phyloP scores from a whole-genome alignment of 1,140 invertebrate genomes.

The Papilio glaucus region DNA sequence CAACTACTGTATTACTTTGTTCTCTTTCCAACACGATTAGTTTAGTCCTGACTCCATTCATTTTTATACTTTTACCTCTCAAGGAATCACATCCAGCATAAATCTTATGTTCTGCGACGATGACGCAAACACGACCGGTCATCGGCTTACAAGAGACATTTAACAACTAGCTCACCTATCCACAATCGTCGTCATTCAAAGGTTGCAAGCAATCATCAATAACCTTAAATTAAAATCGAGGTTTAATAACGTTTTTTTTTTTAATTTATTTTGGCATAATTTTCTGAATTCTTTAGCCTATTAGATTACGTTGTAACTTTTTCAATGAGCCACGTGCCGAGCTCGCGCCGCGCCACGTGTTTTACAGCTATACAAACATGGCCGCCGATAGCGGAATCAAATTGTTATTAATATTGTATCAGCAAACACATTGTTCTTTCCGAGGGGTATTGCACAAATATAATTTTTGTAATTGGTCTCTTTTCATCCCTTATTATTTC shows the following conservation, averaged over 20 bases:
- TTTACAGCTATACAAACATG: conserved; percentile 79
- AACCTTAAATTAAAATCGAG: conserved; percentile 24
- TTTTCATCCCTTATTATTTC: conserved; percentile 63
- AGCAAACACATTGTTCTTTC: conserved; percentile 73
- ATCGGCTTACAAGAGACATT: too few relatives aligned
- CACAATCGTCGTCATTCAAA: too few relatives aligned
- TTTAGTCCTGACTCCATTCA: too few relatives aligned
- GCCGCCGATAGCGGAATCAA: conserved; percentile 72
- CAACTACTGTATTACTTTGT: too few relatives aligned
- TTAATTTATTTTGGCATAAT: conserved; percentile 46
- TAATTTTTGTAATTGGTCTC: conserved; percentile 74
- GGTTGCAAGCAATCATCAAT: too few relatives aligned
- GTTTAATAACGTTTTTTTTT: conserved; percentile 44
- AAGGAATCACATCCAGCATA: too few relatives aligned
- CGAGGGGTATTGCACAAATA: conserved; percentile 64
- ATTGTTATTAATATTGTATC: conserved; percentile 77
- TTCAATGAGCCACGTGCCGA: conserved; percentile 56
- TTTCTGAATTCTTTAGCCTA: conserved; percentile 53
- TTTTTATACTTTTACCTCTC: too few relatives aligned
- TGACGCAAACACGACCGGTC: too few relatives aligned
- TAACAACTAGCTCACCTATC: too few relatives aligned
- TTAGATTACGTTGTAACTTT: conserved; percentile 68
- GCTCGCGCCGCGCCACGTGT: conserved; percentile 57
- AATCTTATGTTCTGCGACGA: too few relatives aligned
- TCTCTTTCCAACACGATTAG: too few relatives aligned